These are phyloP conservation scores for Dasypogon diadema DNA, from an alignment of 2,888 invertebrate genomes.

Conservation along the genomic window DNA sequence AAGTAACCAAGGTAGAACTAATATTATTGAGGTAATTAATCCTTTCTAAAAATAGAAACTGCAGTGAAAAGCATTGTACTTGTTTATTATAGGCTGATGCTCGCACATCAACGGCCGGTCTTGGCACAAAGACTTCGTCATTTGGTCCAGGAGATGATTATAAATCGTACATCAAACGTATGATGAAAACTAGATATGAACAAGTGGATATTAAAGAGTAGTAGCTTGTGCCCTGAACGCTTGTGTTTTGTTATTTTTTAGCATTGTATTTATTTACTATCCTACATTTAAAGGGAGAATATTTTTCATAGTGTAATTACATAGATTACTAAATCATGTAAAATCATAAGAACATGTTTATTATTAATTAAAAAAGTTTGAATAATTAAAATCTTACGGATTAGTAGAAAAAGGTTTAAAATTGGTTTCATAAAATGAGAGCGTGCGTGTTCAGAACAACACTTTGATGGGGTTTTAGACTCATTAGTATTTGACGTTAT, in stretches of 20 bases:
- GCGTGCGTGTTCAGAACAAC: too few relatives aligned
- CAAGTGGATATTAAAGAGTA: slow-evolving; percentile 62
- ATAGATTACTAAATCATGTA: too few relatives aligned
- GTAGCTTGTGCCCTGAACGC: not conserved
- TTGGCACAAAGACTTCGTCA: slow-evolving; percentile 78
- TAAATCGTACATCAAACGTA: slow-evolving; percentile 68
- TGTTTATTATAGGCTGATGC: slow-evolving; percentile 62
- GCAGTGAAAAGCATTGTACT: too few relatives aligned
- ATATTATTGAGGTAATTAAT: slow-evolving; percentile 83
- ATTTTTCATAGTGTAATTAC: not conserved
- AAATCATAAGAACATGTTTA: not conserved
- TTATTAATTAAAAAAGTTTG: not conserved
- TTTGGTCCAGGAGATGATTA: slow-evolving; percentile 67
- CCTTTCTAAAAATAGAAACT: not conserved
- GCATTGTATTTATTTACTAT: not conserved
- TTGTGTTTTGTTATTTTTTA: not conserved
- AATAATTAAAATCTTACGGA: too few relatives aligned
- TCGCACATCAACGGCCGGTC: slow-evolving; percentile 81
- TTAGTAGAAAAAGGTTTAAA: too few relatives aligned
- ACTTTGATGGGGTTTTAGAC: too few relatives aligned
- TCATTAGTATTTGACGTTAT: too few relatives aligned
- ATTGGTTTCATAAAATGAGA: too few relatives aligned
- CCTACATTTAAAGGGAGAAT: not conserved
- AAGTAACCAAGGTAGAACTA: slow-evolving; percentile 91
- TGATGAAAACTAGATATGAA: slow-evolving; percentile 69